phyloP scores from a whole-genome alignment of 2,113 vertebrate species.

The Lepus europaeus region DNA sequence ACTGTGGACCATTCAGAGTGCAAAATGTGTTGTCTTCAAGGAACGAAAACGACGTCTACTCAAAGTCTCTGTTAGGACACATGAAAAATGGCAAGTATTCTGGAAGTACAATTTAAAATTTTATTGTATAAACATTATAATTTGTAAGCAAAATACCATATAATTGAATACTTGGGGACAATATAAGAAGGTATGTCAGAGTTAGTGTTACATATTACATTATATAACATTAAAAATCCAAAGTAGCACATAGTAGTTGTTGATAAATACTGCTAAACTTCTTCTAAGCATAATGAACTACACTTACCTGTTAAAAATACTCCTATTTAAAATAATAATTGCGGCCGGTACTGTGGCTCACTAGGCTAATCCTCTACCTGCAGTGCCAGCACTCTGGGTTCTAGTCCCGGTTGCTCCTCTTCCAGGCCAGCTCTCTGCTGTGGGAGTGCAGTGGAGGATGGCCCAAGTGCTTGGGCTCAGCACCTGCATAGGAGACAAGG shows the following conservation, averaged over 20 bases:
- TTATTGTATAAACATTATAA: not conserved
- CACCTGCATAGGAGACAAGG: no score
- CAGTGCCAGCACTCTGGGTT: no score
- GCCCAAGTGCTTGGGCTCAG: no score
- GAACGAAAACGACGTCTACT: not conserved
- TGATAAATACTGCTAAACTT: not conserved
- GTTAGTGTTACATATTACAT: not conserved
- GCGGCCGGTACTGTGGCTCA: no score
- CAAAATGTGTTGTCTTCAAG: conserved; percentile 19
- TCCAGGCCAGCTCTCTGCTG: no score
- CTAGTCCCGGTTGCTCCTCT: no score
- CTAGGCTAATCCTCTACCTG: no score
- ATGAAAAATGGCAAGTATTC: no score
- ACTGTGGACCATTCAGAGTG: not conserved
- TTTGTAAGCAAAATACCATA: not conserved
- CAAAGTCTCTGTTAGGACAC: not conserved
- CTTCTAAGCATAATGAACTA: not conserved
- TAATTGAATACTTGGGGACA: not conserved
- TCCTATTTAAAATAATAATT: not conserved
- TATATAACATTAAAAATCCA: not conserved
- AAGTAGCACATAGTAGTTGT: not conserved
- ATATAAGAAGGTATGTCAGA: not conserved
- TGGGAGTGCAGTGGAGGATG: no score
- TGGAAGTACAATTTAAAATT: not conserved
- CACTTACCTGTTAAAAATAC: not conserved